Conservation (phyloP, 1,140 invertebrate species). For the Linepithema humile region DNA sequence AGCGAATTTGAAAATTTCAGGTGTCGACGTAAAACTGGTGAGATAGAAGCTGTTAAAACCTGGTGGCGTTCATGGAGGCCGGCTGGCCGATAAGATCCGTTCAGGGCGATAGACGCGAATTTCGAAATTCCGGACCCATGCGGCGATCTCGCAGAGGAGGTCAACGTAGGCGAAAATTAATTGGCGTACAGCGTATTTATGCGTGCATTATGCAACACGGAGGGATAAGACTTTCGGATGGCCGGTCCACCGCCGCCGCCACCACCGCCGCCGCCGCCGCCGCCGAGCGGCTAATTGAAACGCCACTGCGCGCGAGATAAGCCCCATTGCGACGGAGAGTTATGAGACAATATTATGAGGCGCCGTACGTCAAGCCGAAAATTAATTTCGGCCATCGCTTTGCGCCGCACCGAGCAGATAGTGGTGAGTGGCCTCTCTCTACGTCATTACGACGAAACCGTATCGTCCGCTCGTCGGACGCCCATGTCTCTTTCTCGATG, state of each 20-base stretch:
- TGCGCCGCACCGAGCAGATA: conserved; percentile 56
- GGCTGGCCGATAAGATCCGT: conserved; percentile 37
- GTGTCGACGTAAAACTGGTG: conserved; percentile 21
- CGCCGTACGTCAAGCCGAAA: conserved; percentile 72
- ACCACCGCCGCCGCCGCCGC: neutral
- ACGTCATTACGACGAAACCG: conserved; percentile 58
- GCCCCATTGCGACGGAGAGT: conserved; percentile 72
- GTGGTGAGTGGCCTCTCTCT: conserved; percentile 44
- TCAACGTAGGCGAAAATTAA: conserved; percentile 61
- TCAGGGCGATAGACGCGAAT: conserved; percentile 7
- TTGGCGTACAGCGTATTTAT: conserved; percentile 71
- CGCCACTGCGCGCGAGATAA: conserved; percentile 70
- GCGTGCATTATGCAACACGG: conserved; percentile 70
- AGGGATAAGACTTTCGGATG: conserved; percentile 74
- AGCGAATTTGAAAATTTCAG: neutral
- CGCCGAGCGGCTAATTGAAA: conserved; percentile 71
- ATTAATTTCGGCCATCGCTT: conserved; percentile 72
- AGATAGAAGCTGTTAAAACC: conserved; percentile 23
- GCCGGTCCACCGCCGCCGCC: conserved; percentile 14
- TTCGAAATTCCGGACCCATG: conserved; percentile 8
- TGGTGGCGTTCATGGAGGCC: conserved; percentile 31
- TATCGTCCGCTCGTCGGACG: conserved; percentile 38
- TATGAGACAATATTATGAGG: conserved; percentile 77
- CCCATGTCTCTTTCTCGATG: conserved; percentile 36
- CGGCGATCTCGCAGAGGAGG: neutral